Evolutionary conservation across 2,888 invertebrate genomes (phyloP).

Genomic region (Lathronympha strigana): DNA sequence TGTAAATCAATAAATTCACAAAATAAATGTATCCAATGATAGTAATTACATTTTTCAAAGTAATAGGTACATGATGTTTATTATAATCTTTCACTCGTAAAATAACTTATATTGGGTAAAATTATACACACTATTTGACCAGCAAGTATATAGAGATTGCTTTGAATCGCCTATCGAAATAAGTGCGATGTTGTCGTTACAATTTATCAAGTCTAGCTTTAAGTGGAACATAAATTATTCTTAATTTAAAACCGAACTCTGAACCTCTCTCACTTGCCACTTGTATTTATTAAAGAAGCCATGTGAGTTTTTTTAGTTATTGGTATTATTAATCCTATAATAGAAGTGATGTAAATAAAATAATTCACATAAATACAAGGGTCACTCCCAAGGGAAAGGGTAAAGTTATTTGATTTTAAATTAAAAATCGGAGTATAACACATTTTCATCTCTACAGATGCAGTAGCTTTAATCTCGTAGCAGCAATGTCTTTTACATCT

Average conservation of each 20-base stretch:
- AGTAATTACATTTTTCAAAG: constrained; percentile 16
- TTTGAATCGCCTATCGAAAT: not conserved
- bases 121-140: constrained; percentile 1
- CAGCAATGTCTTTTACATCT: constrained; percentile 31
- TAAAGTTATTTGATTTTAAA: no score
- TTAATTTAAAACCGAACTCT: not conserved
- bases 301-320: no score
- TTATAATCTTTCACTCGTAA: not conserved
- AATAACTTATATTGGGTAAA: not conserved
- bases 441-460: no score
- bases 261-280: no score
- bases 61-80: no score
- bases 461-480: constrained; percentile 29
- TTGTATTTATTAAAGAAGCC: no score
- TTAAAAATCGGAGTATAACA: no score
- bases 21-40: constrained; percentile 34
- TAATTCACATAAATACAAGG: no score
- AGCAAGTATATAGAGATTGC: not conserved
- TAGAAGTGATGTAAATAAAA: no score
- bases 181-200: not conserved
- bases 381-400: no score
- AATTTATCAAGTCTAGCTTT: not conserved
- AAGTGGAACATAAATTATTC: not conserved
- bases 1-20: constrained; percentile 51
- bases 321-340: no score